These are phyloP conservation scores for Charina bottae DNA, from an alignment of 2,113 vertebrate genomes.

Conservation along the genomic window DNA sequence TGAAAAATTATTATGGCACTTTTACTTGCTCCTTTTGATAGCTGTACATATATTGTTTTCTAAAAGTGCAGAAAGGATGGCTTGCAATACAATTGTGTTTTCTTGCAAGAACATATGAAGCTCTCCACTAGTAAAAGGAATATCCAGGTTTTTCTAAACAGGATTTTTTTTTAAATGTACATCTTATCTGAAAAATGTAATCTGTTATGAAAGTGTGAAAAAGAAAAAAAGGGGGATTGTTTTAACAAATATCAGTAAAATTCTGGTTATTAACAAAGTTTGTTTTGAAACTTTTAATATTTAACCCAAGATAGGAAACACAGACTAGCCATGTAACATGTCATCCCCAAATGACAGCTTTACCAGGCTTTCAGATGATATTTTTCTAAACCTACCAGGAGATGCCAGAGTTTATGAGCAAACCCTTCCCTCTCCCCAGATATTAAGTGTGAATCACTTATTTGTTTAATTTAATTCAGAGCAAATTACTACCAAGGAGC, in stretches of 20 bases:
- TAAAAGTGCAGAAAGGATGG: background rate
- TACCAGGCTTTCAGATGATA: background rate
- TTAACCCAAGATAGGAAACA: background rate
- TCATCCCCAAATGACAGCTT: background rate
- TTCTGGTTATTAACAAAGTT: background rate
- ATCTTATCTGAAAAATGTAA: background rate
- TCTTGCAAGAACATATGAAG: background rate
- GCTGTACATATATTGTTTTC: background rate
- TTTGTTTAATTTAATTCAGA: background rate
- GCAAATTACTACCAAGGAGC: background rate
- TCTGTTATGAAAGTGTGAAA: background rate
- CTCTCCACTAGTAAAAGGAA: background rate
- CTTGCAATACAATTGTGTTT: background rate
- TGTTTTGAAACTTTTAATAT: slow-evolving; percentile 4
- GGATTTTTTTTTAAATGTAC: background rate
- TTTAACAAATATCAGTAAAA: background rate
- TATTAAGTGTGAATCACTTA: background rate
- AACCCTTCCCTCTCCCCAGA: background rate
- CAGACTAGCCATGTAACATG: background rate
- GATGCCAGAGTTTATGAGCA: background rate
- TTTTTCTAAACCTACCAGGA: background rate
- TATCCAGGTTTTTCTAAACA: background rate
- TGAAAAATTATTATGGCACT: background rate
- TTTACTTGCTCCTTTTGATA: background rate
- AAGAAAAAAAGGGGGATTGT: background rate